Conservation (phyloP, 2,113 vertebrate species). For the Mastomys natalensis region DNA sequence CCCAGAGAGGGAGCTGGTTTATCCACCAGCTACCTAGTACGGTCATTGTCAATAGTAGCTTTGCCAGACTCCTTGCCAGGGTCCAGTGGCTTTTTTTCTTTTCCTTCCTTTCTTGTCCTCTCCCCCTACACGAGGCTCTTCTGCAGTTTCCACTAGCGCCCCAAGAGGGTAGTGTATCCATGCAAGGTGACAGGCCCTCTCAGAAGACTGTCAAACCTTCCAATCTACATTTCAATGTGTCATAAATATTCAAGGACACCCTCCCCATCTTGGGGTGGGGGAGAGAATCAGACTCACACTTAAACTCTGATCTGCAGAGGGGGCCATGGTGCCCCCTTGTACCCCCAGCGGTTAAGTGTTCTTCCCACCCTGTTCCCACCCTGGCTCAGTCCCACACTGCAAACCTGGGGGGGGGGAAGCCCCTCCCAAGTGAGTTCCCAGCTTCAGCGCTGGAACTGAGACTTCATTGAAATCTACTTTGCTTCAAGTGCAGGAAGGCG, state of each 20-base stretch:
- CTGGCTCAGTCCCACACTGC: not conserved
- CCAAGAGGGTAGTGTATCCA: constrained; percentile 49
- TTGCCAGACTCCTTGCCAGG: not conserved
- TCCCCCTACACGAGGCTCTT: not conserved
- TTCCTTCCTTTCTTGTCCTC: not conserved
- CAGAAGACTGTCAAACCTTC: constrained; percentile 68
- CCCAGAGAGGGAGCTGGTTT: not conserved
- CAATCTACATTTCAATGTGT: constrained; percentile 81
- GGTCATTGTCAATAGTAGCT: not conserved
- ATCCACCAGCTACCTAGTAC: not conserved
- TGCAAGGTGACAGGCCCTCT: constrained; percentile 69
- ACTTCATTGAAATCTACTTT: constrained; percentile 84
- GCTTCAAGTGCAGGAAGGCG: constrained; percentile 79
- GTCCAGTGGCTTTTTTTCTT: not conserved
- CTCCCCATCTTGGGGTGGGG: constrained; percentile 69
- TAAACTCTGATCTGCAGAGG: constrained; percentile 40
- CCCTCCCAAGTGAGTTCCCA: not conserved
- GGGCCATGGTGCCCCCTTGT: not conserved
- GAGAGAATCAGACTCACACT: constrained; percentile 59
- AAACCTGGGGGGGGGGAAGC: not conserved
- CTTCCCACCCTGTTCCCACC: not conserved
- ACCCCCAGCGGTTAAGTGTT: constrained; percentile 45
- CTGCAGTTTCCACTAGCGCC: not conserved
- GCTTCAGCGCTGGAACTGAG: constrained; percentile 58
- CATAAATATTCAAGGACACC: constrained; percentile 78